Percentiles rank a stretch among this genome's conserved stretches.
These are phyloP conservation scores for Stegana nigrithorax DNA, from an alignment of 2,888 invertebrate genomes.

Conservation along the genomic window DNA sequence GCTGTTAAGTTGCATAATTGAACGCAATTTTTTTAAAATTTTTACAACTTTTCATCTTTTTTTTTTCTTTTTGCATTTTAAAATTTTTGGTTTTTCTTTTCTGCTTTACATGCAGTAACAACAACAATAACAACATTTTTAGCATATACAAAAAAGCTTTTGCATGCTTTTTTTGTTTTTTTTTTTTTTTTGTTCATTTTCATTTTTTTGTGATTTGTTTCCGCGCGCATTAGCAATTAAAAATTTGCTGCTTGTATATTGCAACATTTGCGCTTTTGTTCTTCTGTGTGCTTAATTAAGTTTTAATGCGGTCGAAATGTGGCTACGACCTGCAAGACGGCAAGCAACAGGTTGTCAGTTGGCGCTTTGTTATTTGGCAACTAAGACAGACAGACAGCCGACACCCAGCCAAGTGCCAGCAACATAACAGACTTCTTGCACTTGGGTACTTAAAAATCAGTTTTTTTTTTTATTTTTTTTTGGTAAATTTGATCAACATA, in stretches of 20 bases:
- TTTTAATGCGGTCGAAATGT: conserved; percentile 16
- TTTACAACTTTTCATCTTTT: background rate
- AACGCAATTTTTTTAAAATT: background rate
- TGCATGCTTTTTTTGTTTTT: background rate
- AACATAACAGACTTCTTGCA: too few species aligned
- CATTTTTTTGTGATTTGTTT: too few species aligned
- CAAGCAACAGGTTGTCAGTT: conserved; percentile 5
- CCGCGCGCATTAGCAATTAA: conserved; percentile 17
- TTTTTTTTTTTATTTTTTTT: background rate
- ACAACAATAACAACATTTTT: background rate
- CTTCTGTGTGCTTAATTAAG: conserved; percentile 6
- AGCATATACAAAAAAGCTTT: background rate
- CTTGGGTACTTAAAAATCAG: background rate
- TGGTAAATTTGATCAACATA: background rate
- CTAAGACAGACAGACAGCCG: background rate
- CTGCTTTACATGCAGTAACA: background rate
- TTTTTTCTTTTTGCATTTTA: background rate
- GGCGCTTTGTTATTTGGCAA: too few species aligned
- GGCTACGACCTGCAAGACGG: too few species aligned
- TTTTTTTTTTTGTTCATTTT: conserved; percentile 3
- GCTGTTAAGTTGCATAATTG: conserved; percentile 41
- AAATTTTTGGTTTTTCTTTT: background rate
- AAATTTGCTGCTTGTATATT: conserved; percentile 3
- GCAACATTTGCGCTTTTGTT: conserved; percentile 12
- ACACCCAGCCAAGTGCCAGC: too few species aligned